Base-by-base conservation (phyloP, 2,113 vertebrate species). In the Dasypus novemcinctus region DNA sequence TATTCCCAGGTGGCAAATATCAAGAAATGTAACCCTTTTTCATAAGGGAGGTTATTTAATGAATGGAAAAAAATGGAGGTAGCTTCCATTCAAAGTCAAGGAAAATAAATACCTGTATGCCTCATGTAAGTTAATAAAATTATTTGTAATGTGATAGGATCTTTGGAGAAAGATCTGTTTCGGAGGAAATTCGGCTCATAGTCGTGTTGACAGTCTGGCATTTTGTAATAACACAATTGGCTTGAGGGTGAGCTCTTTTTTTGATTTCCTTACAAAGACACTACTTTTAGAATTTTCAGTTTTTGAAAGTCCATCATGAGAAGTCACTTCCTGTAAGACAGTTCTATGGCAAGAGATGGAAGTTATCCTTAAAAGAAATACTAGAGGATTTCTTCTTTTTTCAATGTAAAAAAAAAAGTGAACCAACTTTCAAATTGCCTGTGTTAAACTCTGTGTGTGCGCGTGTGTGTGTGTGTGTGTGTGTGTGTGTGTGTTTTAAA, bases 121-220 rank as follows among this genome's bases (percentile, higher is more conserved):
- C 4, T 95, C n/a, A 69, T 78, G 69, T n/a, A 88, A 63, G 83
- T 88, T 74, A 72, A 61, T 93, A 63, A 57, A 92, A 95, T 71
- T 43, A 83, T 87, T 92, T 94, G 72, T 94, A 91, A 91, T 84
- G 41, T 80, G 59, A 88, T 79, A 93, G 68, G 90, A 92, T 72
- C 80, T 91, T n/a, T 68, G 17, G n/a, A 91, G 88, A 80, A 92
- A 90, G 36, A 7, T 75, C 31, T 63, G 68, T 61, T 93, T 92
- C 46, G 63, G 68, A 88, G 41, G 54, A 92, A 93, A 80, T 79
- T 29, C 95, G 87, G 43, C 52, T 75, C 59, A 91, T 9, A 63
- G 49, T 61, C 66, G 11, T 52, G 20, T 31, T 87, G 86, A 64
- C 43, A 54, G 8, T 63, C n/a, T 74, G 54, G 0, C n/a, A 71